Conservation (phyloP, 1,140 invertebrate species). For the Dendroctonus valens region DNA sequence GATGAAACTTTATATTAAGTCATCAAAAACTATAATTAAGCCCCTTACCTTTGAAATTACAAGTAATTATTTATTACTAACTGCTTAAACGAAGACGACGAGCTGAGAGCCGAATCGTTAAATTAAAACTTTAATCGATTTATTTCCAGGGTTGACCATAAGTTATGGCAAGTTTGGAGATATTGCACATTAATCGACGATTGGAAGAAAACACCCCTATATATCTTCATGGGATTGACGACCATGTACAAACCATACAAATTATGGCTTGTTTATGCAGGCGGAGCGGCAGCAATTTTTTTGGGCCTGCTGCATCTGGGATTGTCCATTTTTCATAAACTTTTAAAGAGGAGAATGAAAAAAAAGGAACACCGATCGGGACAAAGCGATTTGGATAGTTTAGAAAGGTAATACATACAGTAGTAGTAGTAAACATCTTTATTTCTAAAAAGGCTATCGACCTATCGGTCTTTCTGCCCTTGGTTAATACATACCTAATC, state of each 20-base stretch:
- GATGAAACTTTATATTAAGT: too few relatives aligned
- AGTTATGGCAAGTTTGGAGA: slow-evolving; percentile 43
- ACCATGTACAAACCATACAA: slow-evolving; percentile 46
- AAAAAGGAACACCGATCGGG: slow-evolving; percentile 40
- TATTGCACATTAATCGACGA: slow-evolving; percentile 40
- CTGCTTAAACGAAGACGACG: too few relatives aligned
- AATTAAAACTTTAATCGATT: not conserved
- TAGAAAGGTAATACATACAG: slow-evolving; percentile 42
- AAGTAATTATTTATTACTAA: too few relatives aligned
- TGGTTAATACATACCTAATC: too few relatives aligned
- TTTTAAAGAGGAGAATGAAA: slow-evolving; percentile 26
- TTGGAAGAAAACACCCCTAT: slow-evolving; percentile 47
- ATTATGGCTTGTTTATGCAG: slow-evolving; percentile 48
- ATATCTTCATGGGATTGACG: slow-evolving; percentile 42
- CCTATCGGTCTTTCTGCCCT: too few relatives aligned
- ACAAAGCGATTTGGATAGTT: slow-evolving; percentile 45
- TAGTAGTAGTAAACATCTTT: too few relatives aligned
- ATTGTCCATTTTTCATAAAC: slow-evolving; percentile 39
- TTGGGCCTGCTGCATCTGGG: slow-evolving; percentile 45
- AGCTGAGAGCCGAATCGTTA: too few relatives aligned
- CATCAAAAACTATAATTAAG: too few relatives aligned
- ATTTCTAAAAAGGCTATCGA: too few relatives aligned
- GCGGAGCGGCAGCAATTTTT: slow-evolving; percentile 41
- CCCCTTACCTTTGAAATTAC: too few relatives aligned
- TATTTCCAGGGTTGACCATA: slow-evolving; percentile 44